These are phyloP conservation scores for Stegastes partitus DNA, from an alignment of 2,113 vertebrate species.

Conservation along the genomic window DNA sequence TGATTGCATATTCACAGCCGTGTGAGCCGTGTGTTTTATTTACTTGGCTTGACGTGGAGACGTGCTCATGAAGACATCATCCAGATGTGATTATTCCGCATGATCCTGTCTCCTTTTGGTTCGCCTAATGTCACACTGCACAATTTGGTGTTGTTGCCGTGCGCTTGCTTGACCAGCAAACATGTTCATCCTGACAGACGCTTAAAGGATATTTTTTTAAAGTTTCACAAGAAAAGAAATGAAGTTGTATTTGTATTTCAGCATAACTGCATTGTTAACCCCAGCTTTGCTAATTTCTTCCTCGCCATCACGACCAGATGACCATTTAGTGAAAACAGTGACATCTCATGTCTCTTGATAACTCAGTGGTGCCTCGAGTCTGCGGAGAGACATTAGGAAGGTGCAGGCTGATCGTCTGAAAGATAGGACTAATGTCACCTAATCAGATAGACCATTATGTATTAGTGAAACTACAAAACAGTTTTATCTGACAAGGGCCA, in stretches of 20 bases:
- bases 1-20: conserved; percentile 65
- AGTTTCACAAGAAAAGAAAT: conserved; percentile 25
- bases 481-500: conserved; percentile 96
- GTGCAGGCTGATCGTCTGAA: conserved; percentile 92
- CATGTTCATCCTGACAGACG: background rate
- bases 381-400: conserved; percentile 83
- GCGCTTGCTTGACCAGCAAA: conserved; percentile 35
- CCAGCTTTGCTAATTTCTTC: conserved; percentile 52
- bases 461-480: conserved; percentile 96
- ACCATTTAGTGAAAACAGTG: conserved; percentile 63
- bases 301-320: conserved; percentile 43
- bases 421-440: conserved; percentile 96
- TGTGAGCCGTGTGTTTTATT: conserved; percentile 50
- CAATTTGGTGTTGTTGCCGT: conserved; percentile 26
- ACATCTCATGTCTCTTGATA: conserved; percentile 70
- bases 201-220: conserved; percentile 7
- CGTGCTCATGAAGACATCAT: conserved; percentile 68
- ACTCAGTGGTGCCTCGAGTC: conserved; percentile 81
- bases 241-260: conserved; percentile 32
- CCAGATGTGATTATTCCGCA: conserved; percentile 77
- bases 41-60: conserved; percentile 63
- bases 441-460: conserved; percentile 99
- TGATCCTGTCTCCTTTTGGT: conserved; percentile 46
- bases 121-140: conserved; percentile 45
- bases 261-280: conserved; percentile 43